Conservation (phyloP, 2,888 invertebrate genomes). For the Lepidonotus clava region DNA sequence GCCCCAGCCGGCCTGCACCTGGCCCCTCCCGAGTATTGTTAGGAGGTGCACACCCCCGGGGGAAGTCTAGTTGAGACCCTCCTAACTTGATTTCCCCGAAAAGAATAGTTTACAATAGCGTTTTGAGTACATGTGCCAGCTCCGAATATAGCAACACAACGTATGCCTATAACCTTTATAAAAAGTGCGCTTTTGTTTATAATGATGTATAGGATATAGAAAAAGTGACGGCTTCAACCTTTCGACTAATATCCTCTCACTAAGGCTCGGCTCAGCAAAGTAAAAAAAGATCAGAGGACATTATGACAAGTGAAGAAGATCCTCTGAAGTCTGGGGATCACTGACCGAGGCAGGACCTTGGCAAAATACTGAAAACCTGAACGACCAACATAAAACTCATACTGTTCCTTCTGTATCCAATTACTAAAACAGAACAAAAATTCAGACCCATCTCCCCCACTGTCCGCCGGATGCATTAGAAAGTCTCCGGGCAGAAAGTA, state of each 20-base stretch:
- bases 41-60: background rate
- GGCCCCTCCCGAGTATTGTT: slow-evolving; percentile 3
- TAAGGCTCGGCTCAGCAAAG: background rate
- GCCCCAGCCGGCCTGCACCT: background rate
- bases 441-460: background rate
- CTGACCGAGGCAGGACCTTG: background rate
- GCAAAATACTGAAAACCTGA: background rate
- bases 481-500: background rate
- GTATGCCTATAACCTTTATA: no score
- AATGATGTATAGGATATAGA: no score
- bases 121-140: no score
- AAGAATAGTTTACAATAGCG: no score
- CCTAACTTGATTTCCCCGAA: no score
- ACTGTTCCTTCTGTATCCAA: slow-evolving; percentile 17
- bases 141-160: no score
- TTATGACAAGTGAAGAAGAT: slow-evolving; percentile 22
- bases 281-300: slow-evolving; percentile 14
- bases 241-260: background rate
- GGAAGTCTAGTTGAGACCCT: no score
- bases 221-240: no score
- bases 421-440: background rate
- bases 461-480: background rate
- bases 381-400: background rate
- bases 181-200: slow-evolving; percentile 20
- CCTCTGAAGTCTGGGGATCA: slow-evolving; percentile 6